Evolutionary conservation across 1,140 invertebrate genomes (phyloP), one percentile per base, ranked within the genome.

Genomic region (Papilio xuthus): DNA sequence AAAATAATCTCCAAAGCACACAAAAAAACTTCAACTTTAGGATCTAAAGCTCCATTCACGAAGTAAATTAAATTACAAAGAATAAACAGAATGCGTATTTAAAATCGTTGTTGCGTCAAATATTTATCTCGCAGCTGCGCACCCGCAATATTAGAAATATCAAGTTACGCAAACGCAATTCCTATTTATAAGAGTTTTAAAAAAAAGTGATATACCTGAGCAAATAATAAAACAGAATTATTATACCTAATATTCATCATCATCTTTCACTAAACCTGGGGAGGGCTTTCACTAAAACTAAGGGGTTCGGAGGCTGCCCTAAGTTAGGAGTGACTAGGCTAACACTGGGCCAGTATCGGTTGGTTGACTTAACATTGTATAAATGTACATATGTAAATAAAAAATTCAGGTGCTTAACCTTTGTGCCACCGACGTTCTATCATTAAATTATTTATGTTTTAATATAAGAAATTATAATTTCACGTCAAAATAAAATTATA

Each of bases 101-200:
- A 13, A 32, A 63, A 32, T 26, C 26, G 60, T 63, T 63, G 60
- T 28, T 28, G 60, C 60, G 26, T 23, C 60, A 63, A 63, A 63
- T 63, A 63, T 63, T 28, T 63, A 63, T 63, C 60, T 63, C 26
- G 26, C 60, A 63, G 60, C 60, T 63, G 60, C 60, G 23, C 4
- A 15, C 26, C 60, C 23, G 23, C 60, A 67, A 32, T 32, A 28
- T 18, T 18, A 67, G 4, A 67, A 67, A 67, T 67, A 67, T 67
- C 13, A 28, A 67, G 60, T 67, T 67, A 26, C 56, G 7, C 53
- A 50, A 13, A 67, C 60, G 23, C 60, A 67, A 67, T 67, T 67
- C 15, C 26, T 67, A 28, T 12, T 6, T 8, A 67, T 32, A 15
- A 28, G 6, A 67, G 12, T 67, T 67, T 32, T 67, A 67, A 28